Base-by-base conservation (phyloP, 1,140 invertebrate species). In the Danaus melanippus region DNA sequence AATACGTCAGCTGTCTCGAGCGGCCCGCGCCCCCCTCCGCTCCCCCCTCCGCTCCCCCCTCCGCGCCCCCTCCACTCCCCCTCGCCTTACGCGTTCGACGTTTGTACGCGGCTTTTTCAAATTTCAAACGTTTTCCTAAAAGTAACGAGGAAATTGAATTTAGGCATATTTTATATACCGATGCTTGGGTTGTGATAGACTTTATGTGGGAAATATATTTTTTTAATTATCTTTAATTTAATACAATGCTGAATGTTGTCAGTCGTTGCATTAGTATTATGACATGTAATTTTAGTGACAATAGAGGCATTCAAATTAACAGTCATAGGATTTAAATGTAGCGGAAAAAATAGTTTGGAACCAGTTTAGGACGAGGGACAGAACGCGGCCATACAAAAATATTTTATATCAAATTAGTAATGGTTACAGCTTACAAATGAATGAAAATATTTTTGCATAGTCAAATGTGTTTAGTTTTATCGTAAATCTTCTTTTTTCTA, bases 1-100 rank as follows among this genome's bases (percentile, higher is more conserved):
- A 53, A 49, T 32, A 32, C 58, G 55, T 55, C 65, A 67, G 65
- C 58, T 67, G 56, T 58, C 62, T 42, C 55, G 50, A 56, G 56
- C 58, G 64, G 52, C 53, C 47, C 32, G n/a, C 48, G 39, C 41
- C 21, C 21, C 6, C 21, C 21, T 32, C 21, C 21, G 0, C 0
- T 0, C 21, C 21, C 21, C 21, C 6, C 0, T 0, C 2, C 21
- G 2, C 21, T 5, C 21, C 21, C 2, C 6, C 21, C 0, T 5
- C 21, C 21, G 2, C 21, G 0, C 21, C 2, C 21, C 21, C 3
- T 5, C 2, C 21, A 32, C n/a, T n/a, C 17, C 17, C 17, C 17
- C 17, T 5, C 1, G 17, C 1, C 17, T 5, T 21, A 21, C 17
- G 5, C 17, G 17, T 5, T 21, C 17, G 17, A 21, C 21, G 4